Base-by-base conservation (phyloP, 2,113 vertebrate species). In the Hippocampus abdominalis region DNA sequence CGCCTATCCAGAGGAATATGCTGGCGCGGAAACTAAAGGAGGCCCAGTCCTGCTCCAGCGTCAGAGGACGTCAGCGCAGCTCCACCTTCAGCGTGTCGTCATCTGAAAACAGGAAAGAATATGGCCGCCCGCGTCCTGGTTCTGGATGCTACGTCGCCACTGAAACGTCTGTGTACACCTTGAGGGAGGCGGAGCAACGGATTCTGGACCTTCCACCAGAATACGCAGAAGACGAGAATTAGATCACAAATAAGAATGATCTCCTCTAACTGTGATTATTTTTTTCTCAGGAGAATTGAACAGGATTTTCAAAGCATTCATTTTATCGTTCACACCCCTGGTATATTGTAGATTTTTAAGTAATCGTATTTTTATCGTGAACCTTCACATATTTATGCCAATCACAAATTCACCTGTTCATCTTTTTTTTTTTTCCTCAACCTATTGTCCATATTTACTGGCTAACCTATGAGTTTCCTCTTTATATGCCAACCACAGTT, bases 151-250 rank as follows among this genome's bases (percentile, higher is more conserved):
- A 93, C 71, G 91, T 90, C 75, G 94, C 90, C 79, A 90, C 92
- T 7, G 92, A 92, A 20, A 92, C 93, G 9, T 94, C 94, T 0
- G 92, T 94, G 0, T 98, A 95, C 49, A 92, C 93, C 64, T 93
- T 98, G 79, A 95, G 92, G 0, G 95, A 96, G 78, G 91, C 92
- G 0, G 96, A 97, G 77, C 94, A 95, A 82, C 92, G 86, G 82
- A 95, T 95, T 93, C 89, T 95, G 3, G 95, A 98, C 84, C 69
- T 91, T 54, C 72, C 84, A 48, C 93, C 95, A 0, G 90, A 92
- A 16, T 93, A 63, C 10, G 20, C 36, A 40, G 61, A 12, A 40
- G 62, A 42, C 9, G 21, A 23, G 21, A 44, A 21, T 61, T 61
- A 61, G 56, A 27, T 59, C 49, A 10, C 49, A 10, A n/a, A 53